phyloP scores from a whole-genome alignment of 30 jellyfish, hydroid and myxozoan genomes.

The Nemopilema nomurai region DNA sequence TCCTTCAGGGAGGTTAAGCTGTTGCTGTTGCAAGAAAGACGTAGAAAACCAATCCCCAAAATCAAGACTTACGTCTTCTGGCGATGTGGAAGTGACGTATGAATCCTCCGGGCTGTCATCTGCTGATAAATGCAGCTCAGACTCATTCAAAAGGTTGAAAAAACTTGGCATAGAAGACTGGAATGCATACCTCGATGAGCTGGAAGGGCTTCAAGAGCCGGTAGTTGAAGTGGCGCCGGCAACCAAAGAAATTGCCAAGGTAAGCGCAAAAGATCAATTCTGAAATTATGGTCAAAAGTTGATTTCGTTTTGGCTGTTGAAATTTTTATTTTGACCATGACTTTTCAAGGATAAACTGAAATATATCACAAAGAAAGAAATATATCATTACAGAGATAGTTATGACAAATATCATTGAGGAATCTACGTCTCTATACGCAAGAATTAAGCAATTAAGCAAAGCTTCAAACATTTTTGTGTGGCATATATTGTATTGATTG shows the following conservation, averaged over 20 bases:
- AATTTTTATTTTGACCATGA: too few species aligned
- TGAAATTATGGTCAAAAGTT: too few species aligned
- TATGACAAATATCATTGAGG: too few species aligned
- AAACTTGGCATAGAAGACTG: conserved; percentile 21
- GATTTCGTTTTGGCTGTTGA: too few species aligned
- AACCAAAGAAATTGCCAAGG: neutral
- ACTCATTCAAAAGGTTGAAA: neutral
- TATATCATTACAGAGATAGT: too few species aligned
- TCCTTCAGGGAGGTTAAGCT: neutral
- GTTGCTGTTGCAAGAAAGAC: neutral
- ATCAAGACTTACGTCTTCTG: neutral
- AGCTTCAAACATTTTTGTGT: too few species aligned
- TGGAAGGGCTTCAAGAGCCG: neutral
- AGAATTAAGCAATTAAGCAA: too few species aligned
- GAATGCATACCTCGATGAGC: conserved; percentile 11
- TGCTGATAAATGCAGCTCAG: neutral
- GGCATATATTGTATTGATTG: too few species aligned
- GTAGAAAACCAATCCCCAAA: neutral
- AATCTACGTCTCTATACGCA: too few species aligned
- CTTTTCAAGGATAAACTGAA: too few species aligned
- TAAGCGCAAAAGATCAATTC: too few species aligned
- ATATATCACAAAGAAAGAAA: too few species aligned
- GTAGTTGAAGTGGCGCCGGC: neutral
- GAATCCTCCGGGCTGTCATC: neutral
- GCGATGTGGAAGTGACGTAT: neutral